Conservation (phyloP, 2,888 invertebrate genomes). For the Diploptera punctata region DNA sequence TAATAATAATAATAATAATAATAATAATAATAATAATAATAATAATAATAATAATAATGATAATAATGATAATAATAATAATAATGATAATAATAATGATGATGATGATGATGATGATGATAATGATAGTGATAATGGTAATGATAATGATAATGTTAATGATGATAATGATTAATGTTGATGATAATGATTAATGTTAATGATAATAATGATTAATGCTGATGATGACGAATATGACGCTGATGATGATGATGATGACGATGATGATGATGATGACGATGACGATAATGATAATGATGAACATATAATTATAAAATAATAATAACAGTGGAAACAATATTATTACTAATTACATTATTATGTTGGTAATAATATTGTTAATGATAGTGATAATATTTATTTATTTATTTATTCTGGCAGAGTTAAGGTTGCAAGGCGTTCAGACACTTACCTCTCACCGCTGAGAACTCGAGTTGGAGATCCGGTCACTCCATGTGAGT, state of each 20-base stretch:
- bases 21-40: neutral
- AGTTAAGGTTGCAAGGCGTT: no score
- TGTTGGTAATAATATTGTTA: no score
- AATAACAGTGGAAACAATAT: no score
- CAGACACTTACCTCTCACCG: no score
- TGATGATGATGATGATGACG: neutral
- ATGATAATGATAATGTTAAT: neutral
- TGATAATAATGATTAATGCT: neutral
- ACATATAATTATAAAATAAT: no score
- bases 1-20: neutral
- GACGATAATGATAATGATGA: neutral
- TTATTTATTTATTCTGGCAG: no score
- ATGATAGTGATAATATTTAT: no score
- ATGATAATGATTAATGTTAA: no score
- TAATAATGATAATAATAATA: neutral
- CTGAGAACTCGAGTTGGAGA: no score
- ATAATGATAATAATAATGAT: neutral
- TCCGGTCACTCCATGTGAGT: no score
- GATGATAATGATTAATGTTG: no score
- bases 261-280: neutral
- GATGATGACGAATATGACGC: neutral
- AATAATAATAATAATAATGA: neutral
- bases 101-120: neutral
- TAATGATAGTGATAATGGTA: neutral
- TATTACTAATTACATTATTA: no score